These are phyloP conservation scores for Leptoteleia sp. DNA, from an alignment of 1,140 invertebrate genomes.

Conservation along the genomic window DNA sequence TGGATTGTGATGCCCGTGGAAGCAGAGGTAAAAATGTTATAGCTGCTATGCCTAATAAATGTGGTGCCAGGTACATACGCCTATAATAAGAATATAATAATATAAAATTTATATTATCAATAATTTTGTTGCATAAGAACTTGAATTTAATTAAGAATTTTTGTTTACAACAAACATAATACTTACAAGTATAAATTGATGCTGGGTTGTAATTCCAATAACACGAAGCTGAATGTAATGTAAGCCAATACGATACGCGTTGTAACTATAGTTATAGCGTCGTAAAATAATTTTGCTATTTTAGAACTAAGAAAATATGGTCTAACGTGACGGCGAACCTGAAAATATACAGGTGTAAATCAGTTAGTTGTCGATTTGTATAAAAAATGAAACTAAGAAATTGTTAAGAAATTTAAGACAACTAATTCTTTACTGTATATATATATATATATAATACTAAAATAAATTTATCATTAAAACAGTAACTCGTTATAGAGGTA, in stretches of 20 bases:
- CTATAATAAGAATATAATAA: slow-evolving; percentile 17
- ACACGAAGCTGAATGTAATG: slow-evolving; percentile 92
- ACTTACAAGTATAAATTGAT: slow-evolving; percentile 86
- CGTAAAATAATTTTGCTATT: slow-evolving; percentile 87
- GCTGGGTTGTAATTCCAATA: slow-evolving; percentile 90
- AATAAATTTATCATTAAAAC: too few relatives aligned
- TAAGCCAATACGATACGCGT: slow-evolving; percentile 93
- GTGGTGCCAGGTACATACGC: slow-evolving; percentile 44
- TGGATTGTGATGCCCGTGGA: slow-evolving; percentile 1
- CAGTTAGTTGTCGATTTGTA: too few relatives aligned
- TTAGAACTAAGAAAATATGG: slow-evolving; percentile 87
- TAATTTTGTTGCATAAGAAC: background rate
- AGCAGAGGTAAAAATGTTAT: slow-evolving; percentile 33
- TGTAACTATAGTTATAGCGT: slow-evolving; percentile 87
- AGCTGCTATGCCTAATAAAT: slow-evolving; percentile 33
- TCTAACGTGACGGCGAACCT: slow-evolving; percentile 87
- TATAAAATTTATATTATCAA: background rate
- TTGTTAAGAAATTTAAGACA: too few relatives aligned
- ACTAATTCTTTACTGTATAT: too few relatives aligned
- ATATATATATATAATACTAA: too few relatives aligned
- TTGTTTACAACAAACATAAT: slow-evolving; percentile 6
- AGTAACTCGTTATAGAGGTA: too few relatives aligned
- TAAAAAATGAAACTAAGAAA: too few relatives aligned
- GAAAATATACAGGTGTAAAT: slow-evolving; percentile 57
- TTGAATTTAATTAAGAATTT: too few relatives aligned